A percentile compares a stretch with the other conserved stretches of the same genome.
Conservation (phyloP, 2,113 vertebrate genomes). For the Nicator chloris region DNA sequence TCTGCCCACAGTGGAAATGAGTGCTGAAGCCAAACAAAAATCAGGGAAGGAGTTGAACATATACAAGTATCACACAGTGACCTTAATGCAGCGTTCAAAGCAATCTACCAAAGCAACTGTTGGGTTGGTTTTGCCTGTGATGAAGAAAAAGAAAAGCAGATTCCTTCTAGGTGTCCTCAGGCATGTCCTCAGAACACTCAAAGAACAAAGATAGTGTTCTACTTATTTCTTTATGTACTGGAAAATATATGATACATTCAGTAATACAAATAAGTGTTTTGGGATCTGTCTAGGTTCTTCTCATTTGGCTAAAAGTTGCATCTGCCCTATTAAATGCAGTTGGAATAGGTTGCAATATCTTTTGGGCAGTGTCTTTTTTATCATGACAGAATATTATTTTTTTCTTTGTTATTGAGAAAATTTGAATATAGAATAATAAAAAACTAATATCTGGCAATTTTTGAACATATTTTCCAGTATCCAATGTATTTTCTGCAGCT, state of each 20-base stretch:
- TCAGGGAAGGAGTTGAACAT: background rate
- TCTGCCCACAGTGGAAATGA: background rate
- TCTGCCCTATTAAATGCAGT: background rate
- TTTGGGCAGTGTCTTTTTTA: background rate
- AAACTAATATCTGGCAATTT: background rate
- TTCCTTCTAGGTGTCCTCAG: background rate
- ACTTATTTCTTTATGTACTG: background rate
- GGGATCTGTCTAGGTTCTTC: background rate
- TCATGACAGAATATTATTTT: background rate
- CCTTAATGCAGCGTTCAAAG: background rate
- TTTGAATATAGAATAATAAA: background rate
- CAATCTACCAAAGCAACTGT: background rate
- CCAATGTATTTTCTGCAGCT: background rate
- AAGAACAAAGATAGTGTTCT: background rate
- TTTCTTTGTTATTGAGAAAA: background rate
- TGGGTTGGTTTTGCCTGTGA: background rate
- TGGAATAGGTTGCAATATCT: background rate
- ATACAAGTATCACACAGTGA: rapidly evolving
- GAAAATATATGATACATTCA: background rate
- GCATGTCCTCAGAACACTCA: background rate
- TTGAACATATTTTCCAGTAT: background rate
- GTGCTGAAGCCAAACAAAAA: background rate
- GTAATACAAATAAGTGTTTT: background rate
- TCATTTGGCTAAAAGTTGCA: background rate
- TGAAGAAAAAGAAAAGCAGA: background rate